Percentiles rank a stretch among this genome's conserved stretches.
Evolutionary conservation across 2,113 vertebrate genomes (phyloP).

Genomic region (Morone saxatilis): DNA sequence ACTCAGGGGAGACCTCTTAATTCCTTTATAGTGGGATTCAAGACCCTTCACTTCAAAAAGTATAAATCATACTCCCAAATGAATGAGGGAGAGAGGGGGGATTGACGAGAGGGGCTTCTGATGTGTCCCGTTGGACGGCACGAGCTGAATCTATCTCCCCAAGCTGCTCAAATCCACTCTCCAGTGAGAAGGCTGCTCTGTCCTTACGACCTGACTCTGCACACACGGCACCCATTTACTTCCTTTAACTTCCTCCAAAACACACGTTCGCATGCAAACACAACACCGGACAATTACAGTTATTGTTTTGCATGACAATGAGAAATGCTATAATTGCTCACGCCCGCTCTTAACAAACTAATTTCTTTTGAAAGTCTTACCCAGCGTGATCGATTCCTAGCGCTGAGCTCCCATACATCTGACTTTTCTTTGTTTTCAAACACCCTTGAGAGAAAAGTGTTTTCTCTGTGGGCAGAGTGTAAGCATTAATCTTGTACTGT

Average conservation of each 20-base stretch:
- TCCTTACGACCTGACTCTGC: slow-evolving; percentile 72
- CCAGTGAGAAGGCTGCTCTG: slow-evolving; percentile 70
- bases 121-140: slow-evolving; percentile 83
- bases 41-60: slow-evolving; percentile 90
- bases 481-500: slow-evolving; percentile 73
- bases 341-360: slow-evolving; percentile 33
- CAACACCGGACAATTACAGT: slow-evolving; percentile 5
- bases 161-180: slow-evolving; percentile 82
- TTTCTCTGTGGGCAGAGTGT: slow-evolving; percentile 55
- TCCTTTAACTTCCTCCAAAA: slow-evolving; percentile 51
- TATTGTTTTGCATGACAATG: slow-evolving; percentile 12
- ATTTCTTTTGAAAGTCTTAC: slow-evolving; percentile 44
- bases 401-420: slow-evolving; percentile 47
- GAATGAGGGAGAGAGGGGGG: slow-evolving; percentile 80
- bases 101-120: slow-evolving; percentile 82
- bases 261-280: slow-evolving; percentile 30
- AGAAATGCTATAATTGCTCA: background rate
- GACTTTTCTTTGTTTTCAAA: slow-evolving; percentile 73
- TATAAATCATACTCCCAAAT: slow-evolving; percentile 91
- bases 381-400: slow-evolving; percentile 50
- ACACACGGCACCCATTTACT: slow-evolving; percentile 45
- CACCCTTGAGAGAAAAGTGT: slow-evolving; percentile 77
- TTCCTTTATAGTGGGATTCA: slow-evolving; percentile 89
- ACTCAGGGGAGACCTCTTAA: slow-evolving; percentile 87
- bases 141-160: slow-evolving; percentile 78